Base-by-base conservation (phyloP, 2,888 invertebrate species). In the Onchidella celtica region DNA sequence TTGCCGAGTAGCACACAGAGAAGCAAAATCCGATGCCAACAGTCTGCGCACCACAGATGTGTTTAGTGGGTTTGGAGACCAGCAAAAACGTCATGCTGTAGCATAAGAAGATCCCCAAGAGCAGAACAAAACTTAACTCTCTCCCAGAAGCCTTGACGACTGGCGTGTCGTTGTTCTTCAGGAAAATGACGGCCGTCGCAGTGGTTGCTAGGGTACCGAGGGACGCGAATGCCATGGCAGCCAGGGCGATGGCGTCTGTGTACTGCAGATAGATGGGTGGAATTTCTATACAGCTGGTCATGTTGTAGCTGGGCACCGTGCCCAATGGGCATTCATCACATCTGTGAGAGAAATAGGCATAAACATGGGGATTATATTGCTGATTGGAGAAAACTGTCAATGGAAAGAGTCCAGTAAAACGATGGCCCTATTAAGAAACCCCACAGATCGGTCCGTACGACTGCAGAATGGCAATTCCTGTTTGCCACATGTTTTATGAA, bases 171-270 rank as follows among this genome's bases (percentile, higher is more conserved):
- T 89, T 87, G 87, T 91, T 91, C 70, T 86, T 83, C 3, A 93
- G 79, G 85, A 94, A 94, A n/a, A 94, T 90, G 59, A 89, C 79
- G 75, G 92, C 87, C 2, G 93, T 92, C 77, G 90, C 91, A 3
- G 86, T 63, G 0, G 94, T 93, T 1, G 90, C 84, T n/a, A 90
- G 66, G 66, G 94, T 91, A 21, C 94, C 94, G 0, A 93, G 81
- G 0, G 91, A 87, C 3, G 94, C 89, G 78, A 94, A 93, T 14
- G 96, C 95, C 97, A 98, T 97, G 17, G 98, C 98, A 0, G 97
- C 97, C 83, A 98, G 97, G 3, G 98, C 98, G 96, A 97, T 97
- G 70, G 96, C 96, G 85, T 97, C 97, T 91, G 88, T 90, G 83
- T 91, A 92, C 72, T 17, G 96, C 96, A 94, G 90, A 84, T 93